Evolutionary conservation across 1,140 invertebrate genomes (phyloP).

Genomic region (Pogonognathellus flavescens): DNA sequence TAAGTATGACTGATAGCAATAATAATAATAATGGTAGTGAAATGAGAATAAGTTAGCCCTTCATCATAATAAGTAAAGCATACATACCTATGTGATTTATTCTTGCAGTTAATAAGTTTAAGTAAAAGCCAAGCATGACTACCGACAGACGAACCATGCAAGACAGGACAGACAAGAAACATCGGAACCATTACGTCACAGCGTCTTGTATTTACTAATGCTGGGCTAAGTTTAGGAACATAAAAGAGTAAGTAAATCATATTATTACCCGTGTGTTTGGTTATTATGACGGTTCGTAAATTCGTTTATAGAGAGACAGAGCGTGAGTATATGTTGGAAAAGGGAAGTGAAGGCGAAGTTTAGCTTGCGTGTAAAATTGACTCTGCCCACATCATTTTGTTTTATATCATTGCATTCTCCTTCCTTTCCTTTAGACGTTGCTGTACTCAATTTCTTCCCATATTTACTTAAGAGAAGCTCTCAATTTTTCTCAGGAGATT

Average conservation of each 20-base stretch:
- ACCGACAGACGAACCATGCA: constrained; percentile 15
- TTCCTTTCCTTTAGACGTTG: background rate
- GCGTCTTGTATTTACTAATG: constrained; percentile 9
- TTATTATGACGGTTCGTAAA: background rate
- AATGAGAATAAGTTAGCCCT: constrained; percentile 21
- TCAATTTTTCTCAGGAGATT: constrained; percentile 44
- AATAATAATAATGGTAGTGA: constrained; percentile 35
- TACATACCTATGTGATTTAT: constrained; percentile 14
- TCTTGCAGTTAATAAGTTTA: constrained; percentile 43
- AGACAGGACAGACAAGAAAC: constrained; percentile 37
- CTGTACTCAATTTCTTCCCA: constrained; percentile 9
- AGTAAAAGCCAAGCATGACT: constrained; percentile 16
- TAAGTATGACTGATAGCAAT: background rate
- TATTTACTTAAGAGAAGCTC: constrained; percentile 42
- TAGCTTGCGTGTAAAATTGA: constrained; percentile 41
- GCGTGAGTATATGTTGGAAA: background rate
- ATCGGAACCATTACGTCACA: constrained; percentile 20
- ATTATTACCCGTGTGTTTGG: background rate
- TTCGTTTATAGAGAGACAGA: background rate
- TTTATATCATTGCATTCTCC: constrained; percentile 44
- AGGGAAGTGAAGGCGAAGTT: constrained; percentile 6
- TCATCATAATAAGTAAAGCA: constrained; percentile 29
- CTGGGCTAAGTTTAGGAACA: background rate
- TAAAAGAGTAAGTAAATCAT: constrained; percentile 28
- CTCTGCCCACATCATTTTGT: constrained; percentile 49